Percentiles rank a stretch among this genome's conserved stretches.
phyloP scores from a whole-genome alignment of 23 tunicate species.

The Phallusia fumigata region DNA sequence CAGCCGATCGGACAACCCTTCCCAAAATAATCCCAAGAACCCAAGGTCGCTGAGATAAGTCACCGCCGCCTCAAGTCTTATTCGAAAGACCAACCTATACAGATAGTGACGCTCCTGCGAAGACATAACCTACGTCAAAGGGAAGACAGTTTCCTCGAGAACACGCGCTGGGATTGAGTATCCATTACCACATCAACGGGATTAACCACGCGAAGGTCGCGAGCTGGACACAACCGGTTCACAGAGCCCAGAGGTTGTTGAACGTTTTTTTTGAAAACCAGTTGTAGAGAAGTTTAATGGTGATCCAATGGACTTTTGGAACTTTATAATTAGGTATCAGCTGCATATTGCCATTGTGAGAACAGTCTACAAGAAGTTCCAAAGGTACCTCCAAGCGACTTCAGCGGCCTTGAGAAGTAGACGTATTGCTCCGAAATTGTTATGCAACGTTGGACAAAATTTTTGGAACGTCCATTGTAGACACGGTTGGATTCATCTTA shows the following conservation, averaged over 20 bases:
- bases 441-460: conserved; percentile 9
- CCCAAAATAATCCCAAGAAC: neutral
- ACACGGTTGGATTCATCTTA: conserved; percentile 8
- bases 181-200: no score
- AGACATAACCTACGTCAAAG: no score
- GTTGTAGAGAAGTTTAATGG: conserved; percentile 30
- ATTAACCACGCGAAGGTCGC: neutral
- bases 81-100: no score
- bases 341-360: conserved; percentile 30
- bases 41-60: neutral
- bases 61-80: no score
- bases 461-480: neutral
- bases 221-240: neutral
- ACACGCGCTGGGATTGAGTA: no score
- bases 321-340: conserved; percentile 19
- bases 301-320: conserved; percentile 40
- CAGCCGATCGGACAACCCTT: neutral
- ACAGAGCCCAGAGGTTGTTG: conserved; percentile 13
- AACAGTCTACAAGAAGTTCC: neutral
- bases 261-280: conserved; percentile 28
- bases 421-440: conserved; percentile 8
- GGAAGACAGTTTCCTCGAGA: no score
- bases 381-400: neutral
- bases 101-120: no score
- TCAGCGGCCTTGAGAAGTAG: conserved; percentile 22